These are phyloP conservation scores for Capitulum mitella DNA, from an alignment of 2,888 invertebrate species.

Conservation along the genomic window DNA sequence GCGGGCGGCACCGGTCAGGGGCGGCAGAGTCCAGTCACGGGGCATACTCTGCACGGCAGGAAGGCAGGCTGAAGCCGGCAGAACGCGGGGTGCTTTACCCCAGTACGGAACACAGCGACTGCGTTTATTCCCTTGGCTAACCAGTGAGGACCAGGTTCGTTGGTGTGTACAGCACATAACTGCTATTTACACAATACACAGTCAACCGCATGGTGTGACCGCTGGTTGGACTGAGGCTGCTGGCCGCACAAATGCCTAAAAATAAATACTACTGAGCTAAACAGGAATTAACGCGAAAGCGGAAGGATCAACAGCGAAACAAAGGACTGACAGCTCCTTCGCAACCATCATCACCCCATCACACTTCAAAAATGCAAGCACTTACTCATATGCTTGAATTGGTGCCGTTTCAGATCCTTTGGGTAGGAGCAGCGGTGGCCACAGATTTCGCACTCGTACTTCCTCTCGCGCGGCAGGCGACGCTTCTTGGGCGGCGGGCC, in stretches of 20 bases:
- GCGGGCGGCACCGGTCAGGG: too few relatives aligned
- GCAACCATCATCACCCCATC: too few relatives aligned
- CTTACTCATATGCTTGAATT: background rate
- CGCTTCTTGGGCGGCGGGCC: background rate
- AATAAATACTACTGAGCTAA: background rate
- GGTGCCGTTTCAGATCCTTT: background rate
- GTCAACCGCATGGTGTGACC: background rate
- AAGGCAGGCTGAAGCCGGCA: too few relatives aligned
- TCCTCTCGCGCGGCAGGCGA: background rate
- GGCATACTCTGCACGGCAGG: too few relatives aligned
- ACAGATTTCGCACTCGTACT: background rate
- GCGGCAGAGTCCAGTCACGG: too few relatives aligned
- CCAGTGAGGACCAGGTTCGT: too few relatives aligned
- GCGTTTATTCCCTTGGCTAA: too few relatives aligned
- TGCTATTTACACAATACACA: too few relatives aligned
- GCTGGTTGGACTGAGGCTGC: background rate
- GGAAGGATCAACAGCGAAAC: background rate
- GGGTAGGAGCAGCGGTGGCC: background rate
- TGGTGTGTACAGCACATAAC: too few relatives aligned
- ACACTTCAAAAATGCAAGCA: too few relatives aligned
- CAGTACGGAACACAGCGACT: too few relatives aligned
- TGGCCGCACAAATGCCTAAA: background rate
- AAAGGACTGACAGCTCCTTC: background rate
- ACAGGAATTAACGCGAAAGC: background rate
- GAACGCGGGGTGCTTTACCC: too few relatives aligned